These are phyloP conservation scores for Dryas iulia DNA, from an alignment of 1,140 invertebrate species.

Conservation along the genomic window DNA sequence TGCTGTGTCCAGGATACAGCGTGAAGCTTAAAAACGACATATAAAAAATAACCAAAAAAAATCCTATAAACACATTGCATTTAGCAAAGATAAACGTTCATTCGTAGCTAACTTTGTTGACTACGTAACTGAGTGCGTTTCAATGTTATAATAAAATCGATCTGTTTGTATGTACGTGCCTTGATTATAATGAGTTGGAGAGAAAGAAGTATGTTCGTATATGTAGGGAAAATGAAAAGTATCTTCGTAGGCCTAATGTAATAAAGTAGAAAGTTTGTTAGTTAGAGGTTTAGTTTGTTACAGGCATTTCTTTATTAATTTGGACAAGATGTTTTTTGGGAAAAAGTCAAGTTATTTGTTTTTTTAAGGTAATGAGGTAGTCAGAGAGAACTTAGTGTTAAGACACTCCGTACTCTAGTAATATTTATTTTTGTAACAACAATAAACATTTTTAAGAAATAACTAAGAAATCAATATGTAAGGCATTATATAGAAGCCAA, in stretches of 20 bases:
- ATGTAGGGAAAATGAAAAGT: background rate
- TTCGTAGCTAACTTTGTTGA: conserved; percentile 1
- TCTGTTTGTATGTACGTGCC: conserved; percentile 12
- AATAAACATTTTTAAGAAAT: too few species aligned
- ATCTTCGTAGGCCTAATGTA: background rate
- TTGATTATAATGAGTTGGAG: background rate
- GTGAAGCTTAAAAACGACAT: too few species aligned
- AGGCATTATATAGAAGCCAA: too few species aligned
- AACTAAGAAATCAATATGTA: too few species aligned
- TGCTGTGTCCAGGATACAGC: too few species aligned
- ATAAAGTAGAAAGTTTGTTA: background rate
- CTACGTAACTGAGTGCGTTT: conserved; percentile 11
- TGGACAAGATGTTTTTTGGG: background rate
- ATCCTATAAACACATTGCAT: background rate
- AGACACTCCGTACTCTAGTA: too few species aligned
- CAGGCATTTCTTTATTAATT: background rate
- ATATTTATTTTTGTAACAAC: too few species aligned
- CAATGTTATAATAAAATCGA: conserved; percentile 14
- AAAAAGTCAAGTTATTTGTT: background rate
- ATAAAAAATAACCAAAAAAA: background rate
- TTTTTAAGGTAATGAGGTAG: background rate
- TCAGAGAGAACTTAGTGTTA: too few species aligned
- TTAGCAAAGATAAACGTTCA: background rate
- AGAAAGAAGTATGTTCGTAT: background rate
- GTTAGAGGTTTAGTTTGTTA: background rate